Base-by-base conservation (phyloP, 2,797 vertebrate genomes). In the Peromyscus eremicus region DNA sequence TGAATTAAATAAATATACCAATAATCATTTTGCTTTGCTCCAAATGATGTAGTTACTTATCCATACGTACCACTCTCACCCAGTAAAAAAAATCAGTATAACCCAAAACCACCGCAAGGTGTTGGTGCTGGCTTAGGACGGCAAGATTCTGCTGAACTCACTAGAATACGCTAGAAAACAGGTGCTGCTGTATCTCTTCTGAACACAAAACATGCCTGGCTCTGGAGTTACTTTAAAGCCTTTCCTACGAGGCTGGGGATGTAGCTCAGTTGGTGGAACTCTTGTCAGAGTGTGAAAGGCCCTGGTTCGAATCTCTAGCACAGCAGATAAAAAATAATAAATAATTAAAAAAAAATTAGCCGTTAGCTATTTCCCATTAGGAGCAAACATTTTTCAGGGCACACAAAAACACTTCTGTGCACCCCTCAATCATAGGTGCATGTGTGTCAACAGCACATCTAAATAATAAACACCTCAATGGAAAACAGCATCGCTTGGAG, bases 1-100 rank as follows among this genome's bases (percentile, higher is more conserved):
- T 95, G 57, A 43, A 75, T 94, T 66, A 55, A 77, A 95, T 73
- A 75, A 71, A 97, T 70, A 93, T 9, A 23, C 27, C 82, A 14
- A n/a, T 43, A 73, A 82, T 84, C 25, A 66, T 60, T 86, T 88
- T 46, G 46, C 88, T 90, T 88, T 32, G 77, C 43, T 70, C n/a
- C 34, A 95, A 73, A 90, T 57, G 32, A 17, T 81, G 92, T 46
- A 73, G 40, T 37, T 80, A 75, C 23, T 87, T 76, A 21, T 82
- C 81, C 37, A 55, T 23, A 62, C 37, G 62, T 23, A 68, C 79
- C 68, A 89, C 64, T 29, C n/a, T 10, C 3, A 46, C 34, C 14
- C 7, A 49, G 34, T 40, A 49, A 92, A 93, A 92, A 92, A 96
- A 84, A 32, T 89, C 70, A 49, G n/a, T 6, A 93, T 4, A 76